A percentile compares a stretch with the other conserved stretches of the same genome.
These are phyloP conservation scores for Dasyprocta punctata DNA, from an alignment of 2,113 vertebrate genomes.

Conservation along the genomic window DNA sequence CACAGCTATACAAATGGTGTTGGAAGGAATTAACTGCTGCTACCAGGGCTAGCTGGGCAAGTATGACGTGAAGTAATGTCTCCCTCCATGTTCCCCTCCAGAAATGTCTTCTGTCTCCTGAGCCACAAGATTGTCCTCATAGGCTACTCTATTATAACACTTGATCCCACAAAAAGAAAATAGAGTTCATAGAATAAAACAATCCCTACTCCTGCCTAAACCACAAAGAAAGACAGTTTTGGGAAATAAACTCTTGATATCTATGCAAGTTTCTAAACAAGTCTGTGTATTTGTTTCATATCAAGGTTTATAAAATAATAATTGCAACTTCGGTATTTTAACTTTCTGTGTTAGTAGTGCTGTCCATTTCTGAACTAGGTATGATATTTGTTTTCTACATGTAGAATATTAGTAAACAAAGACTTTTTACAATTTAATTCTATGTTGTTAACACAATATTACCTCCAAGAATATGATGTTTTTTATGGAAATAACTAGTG, in stretches of 20 bases:
- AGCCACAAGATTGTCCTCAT: neutral
- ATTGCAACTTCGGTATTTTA: neutral
- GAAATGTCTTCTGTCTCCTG: neutral
- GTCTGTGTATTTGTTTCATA: neutral
- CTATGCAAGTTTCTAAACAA: neutral
- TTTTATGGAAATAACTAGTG: neutral
- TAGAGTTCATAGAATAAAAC: neutral
- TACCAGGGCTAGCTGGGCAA: neutral
- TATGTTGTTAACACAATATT: neutral
- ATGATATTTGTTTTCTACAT: neutral
- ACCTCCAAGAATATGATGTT: neutral
- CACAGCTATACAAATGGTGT: neutral
- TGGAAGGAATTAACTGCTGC: neutral
- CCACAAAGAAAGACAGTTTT: neutral
- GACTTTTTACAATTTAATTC: neutral
- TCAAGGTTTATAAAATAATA: conserved; percentile 12
- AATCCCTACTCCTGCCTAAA: neutral
- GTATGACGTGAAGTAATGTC: neutral
- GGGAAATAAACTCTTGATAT: neutral
- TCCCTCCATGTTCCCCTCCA: neutral
- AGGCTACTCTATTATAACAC: neutral
- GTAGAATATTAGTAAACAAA: neutral
- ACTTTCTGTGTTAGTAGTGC: neutral
- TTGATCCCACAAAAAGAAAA: neutral
- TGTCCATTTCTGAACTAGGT: neutral